A percentile compares a stretch with the other conserved stretches of the same genome.
These are phyloP conservation scores for Abrostola triplasia DNA, from an alignment of 2,888 invertebrate species.

Conservation along the genomic window DNA sequence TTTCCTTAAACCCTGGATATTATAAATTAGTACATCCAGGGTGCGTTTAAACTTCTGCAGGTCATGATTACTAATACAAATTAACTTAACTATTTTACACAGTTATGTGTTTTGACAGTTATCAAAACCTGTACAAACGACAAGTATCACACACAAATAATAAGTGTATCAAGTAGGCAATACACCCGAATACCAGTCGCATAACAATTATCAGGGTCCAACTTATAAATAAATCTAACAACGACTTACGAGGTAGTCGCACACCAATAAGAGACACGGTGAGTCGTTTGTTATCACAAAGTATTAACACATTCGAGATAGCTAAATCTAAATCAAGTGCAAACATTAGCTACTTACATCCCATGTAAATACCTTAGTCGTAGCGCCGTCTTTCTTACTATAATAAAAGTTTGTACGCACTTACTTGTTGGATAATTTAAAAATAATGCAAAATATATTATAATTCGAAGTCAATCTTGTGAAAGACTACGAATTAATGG, in stretches of 20 bases:
- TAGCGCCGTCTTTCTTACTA: conserved; percentile 3
- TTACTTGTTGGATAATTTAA: no score
- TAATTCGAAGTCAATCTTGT: no score
- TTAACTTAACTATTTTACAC: no score
- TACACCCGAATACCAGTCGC: neutral
- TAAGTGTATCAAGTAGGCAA: neutral
- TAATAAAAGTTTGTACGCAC: neutral
- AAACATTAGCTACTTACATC: conserved; percentile 48
- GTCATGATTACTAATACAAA: no score
- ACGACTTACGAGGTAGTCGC: conserved; percentile 27
- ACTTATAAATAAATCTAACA: conserved; percentile 40
- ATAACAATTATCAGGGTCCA: conserved; percentile 20
- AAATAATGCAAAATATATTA: no score
- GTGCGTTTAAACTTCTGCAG: no score
- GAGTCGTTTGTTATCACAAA: conserved; percentile 59
- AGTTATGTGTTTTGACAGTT: no score
- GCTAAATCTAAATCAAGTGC: conserved; percentile 60
- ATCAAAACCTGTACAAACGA: no score
- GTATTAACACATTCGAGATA: conserved; percentile 60
- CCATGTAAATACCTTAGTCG: conserved; percentile 14
- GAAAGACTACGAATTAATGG: no score
- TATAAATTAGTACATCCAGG: no score
- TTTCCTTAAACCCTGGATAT: no score
- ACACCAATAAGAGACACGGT: conserved; percentile 33
- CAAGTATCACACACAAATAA: neutral